Evolutionary conservation across 2,888 invertebrate species (phyloP), one percentile per base, ranked within the genome.

Genomic region (Atethmia centrago): DNA sequence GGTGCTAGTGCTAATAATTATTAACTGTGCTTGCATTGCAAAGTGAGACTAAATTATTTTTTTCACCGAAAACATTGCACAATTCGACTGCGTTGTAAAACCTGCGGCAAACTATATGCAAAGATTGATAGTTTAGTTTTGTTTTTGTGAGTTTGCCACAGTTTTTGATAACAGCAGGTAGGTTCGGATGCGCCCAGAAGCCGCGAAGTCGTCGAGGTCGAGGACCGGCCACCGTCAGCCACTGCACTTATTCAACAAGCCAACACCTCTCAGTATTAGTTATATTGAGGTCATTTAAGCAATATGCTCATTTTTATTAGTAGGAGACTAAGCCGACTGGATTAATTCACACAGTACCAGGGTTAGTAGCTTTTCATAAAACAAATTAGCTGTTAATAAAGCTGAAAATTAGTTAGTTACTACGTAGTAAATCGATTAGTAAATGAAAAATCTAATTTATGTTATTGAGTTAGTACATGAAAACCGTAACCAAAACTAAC

Each of bases 131-230:
- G 36, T 70, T 56, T 58, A n/a, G 25, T 55, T 49, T 51, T 42
- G 31, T 53, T 70, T 28, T 77, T 71, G 31, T 56, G 14, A 61
- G 21, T 36, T 73, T 79, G 84, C 74, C 71, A 70, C 61, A 59
- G 67, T 65, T 83, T 77, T 67, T 45, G 42, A 72, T 78, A 81
- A 82, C 83, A 49, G 87, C 89, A 92, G 90, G 91, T 94, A 94
- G 92, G 92, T 92, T 89, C 91, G 90, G 85, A 91, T 93, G 91
- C 92, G 92, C 95, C 94, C 94, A 92, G 92, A 94, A 93, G 93
- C 95, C 90, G 88, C 90, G 84, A 86, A 83, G 84, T 90, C 83
- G 77, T 88, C 84, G 80, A 84, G 69, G 74, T 87, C 86, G 80
- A 83, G 84, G 82, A 89, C 91, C 91, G 85, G 90, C 90, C 91